Percentiles rank a stretch among this genome's conserved stretches.
Evolutionary conservation across 2,888 invertebrate species (phyloP).

Genomic region (Serrognathus titanus): DNA sequence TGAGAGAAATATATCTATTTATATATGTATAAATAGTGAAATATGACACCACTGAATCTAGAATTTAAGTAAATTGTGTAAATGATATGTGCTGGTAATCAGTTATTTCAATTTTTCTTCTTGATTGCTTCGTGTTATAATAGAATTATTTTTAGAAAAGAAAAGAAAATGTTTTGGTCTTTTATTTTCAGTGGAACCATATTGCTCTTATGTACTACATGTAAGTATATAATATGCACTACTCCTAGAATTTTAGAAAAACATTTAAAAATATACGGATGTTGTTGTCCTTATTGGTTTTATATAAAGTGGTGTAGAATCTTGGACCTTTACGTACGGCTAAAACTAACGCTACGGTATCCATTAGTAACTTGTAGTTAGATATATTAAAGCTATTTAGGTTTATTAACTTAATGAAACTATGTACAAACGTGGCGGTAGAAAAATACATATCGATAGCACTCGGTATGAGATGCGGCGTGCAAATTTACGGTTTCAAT

Average conservation of each 20-base stretch:
- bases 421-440: neutral
- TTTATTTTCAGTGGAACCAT: too few relatives aligned
- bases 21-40: too few relatives aligned
- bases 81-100: too few relatives aligned
- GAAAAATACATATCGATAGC: too few relatives aligned
- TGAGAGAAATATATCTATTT: slow-evolving; percentile 1
- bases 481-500: too few relatives aligned
- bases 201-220: neutral
- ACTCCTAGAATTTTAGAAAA: slow-evolving; percentile 1
- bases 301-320: slow-evolving; percentile 8
- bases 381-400: slow-evolving; percentile 13
- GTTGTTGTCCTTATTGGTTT: slow-evolving; percentile 2
- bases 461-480: too few relatives aligned
- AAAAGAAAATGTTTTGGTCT: too few relatives aligned
- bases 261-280: slow-evolving; percentile 11
- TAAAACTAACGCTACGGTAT: slow-evolving; percentile 8
- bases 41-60: too few relatives aligned
- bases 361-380: slow-evolving; percentile 5
- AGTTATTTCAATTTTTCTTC: too few relatives aligned
- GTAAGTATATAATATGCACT: neutral
- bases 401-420: neutral
- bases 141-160: too few relatives aligned
- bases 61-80: too few relatives aligned
- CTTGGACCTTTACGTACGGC: slow-evolving; percentile 21
- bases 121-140: too few relatives aligned